Base-by-base conservation (phyloP, 2,888 invertebrate genomes). In the Steinernema carpocapsae region DNA sequence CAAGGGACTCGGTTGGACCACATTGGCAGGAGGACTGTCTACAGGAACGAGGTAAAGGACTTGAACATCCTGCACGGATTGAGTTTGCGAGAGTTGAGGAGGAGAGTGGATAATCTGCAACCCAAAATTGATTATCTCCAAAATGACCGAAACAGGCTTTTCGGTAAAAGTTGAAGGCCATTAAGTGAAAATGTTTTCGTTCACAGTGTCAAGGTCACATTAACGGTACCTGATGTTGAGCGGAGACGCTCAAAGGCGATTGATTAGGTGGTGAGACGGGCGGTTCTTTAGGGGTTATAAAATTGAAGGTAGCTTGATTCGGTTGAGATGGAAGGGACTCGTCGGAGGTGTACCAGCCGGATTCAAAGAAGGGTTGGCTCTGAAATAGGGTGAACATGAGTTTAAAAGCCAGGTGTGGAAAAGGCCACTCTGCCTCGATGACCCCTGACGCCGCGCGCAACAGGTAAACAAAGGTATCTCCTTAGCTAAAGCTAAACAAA, bases 361-460 rank as follows among this genome's bases (percentile, higher is more conserved):
- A 17, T 26, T 64, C 64, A 17, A 64, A 64, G 64, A 64, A 64
- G 17, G 64, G 29, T 64, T 64, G 64, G 19, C 64, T 64, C 64
- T 64, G 32, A 19, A 64, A 64, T 48, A 7, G 48, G 19, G 14
- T 37, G 4, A 10, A 10, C 4, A 37, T 37, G 3, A 37, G 37
- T 3, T 37, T 10, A 37, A 37, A 6, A 37, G 10, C 3, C 37
- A 37, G 37, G 37, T 37, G 10, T 37, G 10, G 37, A 37, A 37
- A 37, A 37, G 37, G 4, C 37, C 37, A 10, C 37, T 37, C 37
- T 10, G 37, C 10, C 10, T 10, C 37, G 4, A 10, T 37, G 37
- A 37, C 37, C 37, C 37, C 37, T 37, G 10, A 37, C 10, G 37
- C 37, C 37, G 37, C 37, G 37, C 37, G 37, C 37, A 10, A 10